Conservation (phyloP, 2,888 invertebrate genomes). For the Rhagium mordax region DNA sequence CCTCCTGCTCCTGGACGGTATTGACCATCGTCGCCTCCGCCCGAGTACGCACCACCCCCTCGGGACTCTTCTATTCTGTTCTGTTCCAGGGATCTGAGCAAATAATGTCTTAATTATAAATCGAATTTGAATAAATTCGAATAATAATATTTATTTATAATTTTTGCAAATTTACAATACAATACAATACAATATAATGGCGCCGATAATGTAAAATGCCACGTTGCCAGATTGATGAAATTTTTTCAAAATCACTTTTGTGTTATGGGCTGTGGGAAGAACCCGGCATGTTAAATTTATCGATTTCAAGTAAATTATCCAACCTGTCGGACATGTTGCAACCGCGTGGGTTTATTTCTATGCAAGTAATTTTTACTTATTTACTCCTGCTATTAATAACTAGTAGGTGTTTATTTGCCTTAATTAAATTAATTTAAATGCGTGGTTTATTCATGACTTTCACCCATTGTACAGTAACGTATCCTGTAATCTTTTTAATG, state of each 20-base stretch:
- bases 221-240: no score
- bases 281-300: not conserved
- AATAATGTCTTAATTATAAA: no score
- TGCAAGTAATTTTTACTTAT: not conserved
- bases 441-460: not conserved
- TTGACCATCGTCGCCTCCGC: conserved; percentile 55
- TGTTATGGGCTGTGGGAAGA: not conserved
- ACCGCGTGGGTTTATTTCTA: not conserved
- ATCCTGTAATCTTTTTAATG: not conserved
- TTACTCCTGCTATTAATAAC: not conserved
- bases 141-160: no score
- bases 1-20: conserved; percentile 58
- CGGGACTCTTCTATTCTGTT: conserved; percentile 55
- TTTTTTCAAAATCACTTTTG: no score
- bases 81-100: conserved; percentile 58
- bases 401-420: not conserved
- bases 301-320: not conserved
- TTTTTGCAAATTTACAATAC: no score
- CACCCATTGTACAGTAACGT: not conserved
- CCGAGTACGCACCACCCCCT: conserved; percentile 50
- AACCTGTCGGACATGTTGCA: not conserved
- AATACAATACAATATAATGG: no score
- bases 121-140: no score
- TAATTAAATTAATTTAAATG: not conserved
- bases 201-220: no score